Base-by-base conservation (phyloP, 2,113 vertebrate genomes). In the Atrichornis clamosus region DNA sequence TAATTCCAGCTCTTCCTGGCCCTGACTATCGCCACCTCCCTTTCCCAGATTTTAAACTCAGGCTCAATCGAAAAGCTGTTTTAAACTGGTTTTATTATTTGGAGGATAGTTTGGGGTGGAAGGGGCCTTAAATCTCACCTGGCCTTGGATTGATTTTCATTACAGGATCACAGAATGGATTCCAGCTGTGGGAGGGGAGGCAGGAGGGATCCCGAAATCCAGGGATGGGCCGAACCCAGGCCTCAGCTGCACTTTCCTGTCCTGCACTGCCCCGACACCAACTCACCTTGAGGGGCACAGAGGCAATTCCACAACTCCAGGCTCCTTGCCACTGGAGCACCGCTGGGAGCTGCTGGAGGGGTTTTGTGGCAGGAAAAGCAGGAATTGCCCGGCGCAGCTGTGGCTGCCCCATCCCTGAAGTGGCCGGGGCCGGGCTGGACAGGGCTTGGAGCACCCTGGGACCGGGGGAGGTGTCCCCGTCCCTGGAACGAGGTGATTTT, bases 21-120 rank as follows among this genome's bases (percentile, higher is more conserved):
- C 53, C 32, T 26, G 28, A 9, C 15, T 10, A 15, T 56, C 42
- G 27, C 32, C 12, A 21, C 2, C 9, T 19, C 0, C 23, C 2
- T 41, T 39, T 6, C 3, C 19, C 17, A 8, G 28, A 2, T 62
- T 49, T n/a, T 18, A 20, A 35, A 7, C 10, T 23, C 28, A 3
- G 56, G 3, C 22, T 26, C 6, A 37, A 13, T 5, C 4, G 2
- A 8, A 20, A 2, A 32, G 21, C 22, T 42, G 18, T 47, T 28
- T 56, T 33, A 1, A 59, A 24, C 0, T 10, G 9, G 0, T 7
- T 53, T 60, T 46, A 27, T 39, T 1, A 3, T 30, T 83, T 50
- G 30, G 4, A n/a, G 56, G n/a, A 16, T 16, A 49, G 81, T 9
- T 37, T 27, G 65, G 81, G 58, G 7, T 26, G 39, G 26, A 10